Evolutionary conservation across 2,888 invertebrate species (phyloP), one percentile per base, ranked within the genome.

Genomic region (Oasisia sp.): DNA sequence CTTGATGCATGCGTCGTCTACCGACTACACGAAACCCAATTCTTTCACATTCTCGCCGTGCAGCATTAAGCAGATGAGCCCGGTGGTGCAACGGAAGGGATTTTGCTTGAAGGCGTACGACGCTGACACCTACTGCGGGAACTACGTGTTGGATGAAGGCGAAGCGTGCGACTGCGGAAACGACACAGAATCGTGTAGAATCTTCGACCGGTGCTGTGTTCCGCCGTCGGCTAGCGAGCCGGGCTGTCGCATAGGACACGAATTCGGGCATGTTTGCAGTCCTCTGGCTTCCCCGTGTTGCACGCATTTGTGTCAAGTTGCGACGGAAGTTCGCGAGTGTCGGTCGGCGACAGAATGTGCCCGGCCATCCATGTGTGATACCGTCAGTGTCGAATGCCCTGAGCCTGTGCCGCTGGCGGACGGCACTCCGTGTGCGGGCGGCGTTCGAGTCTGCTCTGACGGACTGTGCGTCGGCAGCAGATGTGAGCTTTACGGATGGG

Each of bases 111-210:
- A 74, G n/a, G n/a, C 7, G n/a, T 74, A 74, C 74, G 74, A 27
- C 74, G 7, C 74, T 5, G 74, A 74, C 27, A n/a, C 14, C 19
- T 74, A 27, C 45, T 91, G 91, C 91, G 91, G 91, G n/a, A 91
- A 91, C 56, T 91, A 91, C 91, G 19, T 45, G 56, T 14, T 3
- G 19, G 91, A 91, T 9, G 44, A n/a, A 45, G 45, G 32, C 27
- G 91, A 91, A n/a, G 91, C n/a, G n/a, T 91, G 91, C 56, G 91
- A 91, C 56, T 91, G 91, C 50, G 91, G 91, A 12, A 14, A 5
- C 32, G 44, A 44, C 45, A 19, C 19, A 27, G 27, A 27, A 19
- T 5, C 27, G 74, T 74, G 74, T 74, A 74, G n/a, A 7, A n/a
- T 74, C 74, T 74, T 74, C 74, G 74, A 74, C 74, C 74, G 74